These are phyloP conservation scores for Pteromalus puparum DNA, from an alignment of 1,140 invertebrate genomes.

Conservation along the genomic window DNA sequence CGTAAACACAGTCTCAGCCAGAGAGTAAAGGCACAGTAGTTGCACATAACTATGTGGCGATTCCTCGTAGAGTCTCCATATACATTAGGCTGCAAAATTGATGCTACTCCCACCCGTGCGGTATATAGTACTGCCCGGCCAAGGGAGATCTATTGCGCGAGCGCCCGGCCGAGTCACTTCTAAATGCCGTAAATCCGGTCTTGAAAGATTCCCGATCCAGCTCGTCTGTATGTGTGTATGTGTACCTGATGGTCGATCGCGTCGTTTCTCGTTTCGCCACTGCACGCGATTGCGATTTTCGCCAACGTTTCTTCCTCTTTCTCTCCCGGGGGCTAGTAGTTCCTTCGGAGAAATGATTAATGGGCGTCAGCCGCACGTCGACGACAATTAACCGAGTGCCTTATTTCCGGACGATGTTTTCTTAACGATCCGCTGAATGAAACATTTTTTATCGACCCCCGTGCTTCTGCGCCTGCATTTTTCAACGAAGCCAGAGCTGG, in stretches of 20 bases:
- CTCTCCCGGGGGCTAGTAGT: not conserved
- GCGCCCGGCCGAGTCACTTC: not conserved
- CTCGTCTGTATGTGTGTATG: not conserved
- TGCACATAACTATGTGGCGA: not conserved
- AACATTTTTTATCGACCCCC: not conserved
- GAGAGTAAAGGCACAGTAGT: no score
- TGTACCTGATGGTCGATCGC: not conserved
- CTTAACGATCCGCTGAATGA: not conserved
- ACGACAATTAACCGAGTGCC: not conserved
- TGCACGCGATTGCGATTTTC: not conserved
- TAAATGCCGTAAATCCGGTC: slow-evolving; percentile 1
- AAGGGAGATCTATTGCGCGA: not conserved
- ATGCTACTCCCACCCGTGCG: not conserved
- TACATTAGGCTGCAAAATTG: not conserved
- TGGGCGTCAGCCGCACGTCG: not conserved
- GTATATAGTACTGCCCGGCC: not conserved
- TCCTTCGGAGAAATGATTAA: not conserved
- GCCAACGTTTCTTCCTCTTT: not conserved
- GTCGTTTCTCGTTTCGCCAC: not conserved
- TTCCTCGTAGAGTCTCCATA: not conserved
- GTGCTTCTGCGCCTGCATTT: not conserved
- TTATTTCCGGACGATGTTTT: not conserved
- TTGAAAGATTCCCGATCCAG: not conserved
- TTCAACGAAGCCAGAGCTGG: not conserved
- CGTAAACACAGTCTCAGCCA: not conserved